Base-by-base conservation (phyloP, 2,113 vertebrate genomes). In the Prionailurus viverrinus region DNA sequence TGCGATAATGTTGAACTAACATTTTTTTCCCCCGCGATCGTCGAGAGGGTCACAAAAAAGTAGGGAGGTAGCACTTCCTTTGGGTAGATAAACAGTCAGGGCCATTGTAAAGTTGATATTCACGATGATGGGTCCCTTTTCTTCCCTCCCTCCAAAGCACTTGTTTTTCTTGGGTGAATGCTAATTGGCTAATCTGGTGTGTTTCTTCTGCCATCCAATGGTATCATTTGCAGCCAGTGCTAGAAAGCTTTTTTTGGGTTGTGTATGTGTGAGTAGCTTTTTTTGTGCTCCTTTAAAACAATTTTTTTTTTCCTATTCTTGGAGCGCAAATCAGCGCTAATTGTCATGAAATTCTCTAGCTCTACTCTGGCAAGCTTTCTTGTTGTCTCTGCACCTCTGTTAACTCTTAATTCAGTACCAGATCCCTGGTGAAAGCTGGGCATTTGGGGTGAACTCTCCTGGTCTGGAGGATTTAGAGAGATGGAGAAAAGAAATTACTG, bases 1-100 rank as follows among this genome's bases (percentile, higher is more conserved):
- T 97, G 97, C 39, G 13, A 98, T 98, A 98, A 99, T 98, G 98
- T 99, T 98, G 98, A 98, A 98, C 98, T 98, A 98, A 98, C 97
- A 96, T 97, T 98, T 98, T 98, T 95, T 95, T 74, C 82, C 96
- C 97, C 76, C 94, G 73, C 96, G 98, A 98, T 97, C 98, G 97
- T 95, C 11, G 63, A 97, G 89, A 98, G 97, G 98, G 98, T 98
- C 74, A 88, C 58, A 89, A 87, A 85, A 83, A 97, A 94, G 91
- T 97, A 96, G 97, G 97, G 94, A 93, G 71, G 96, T 74, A 79
- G 89, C 80, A 82, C 84, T 98, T 95, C 76, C 94, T 97, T 98
- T 95, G 95, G 92, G 91, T 76, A 91, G 96, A 97, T 98, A 89
- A 97, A 82, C 45, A 91, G 68, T 83, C 86, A 68, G 69, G 96